Conservation (phyloP, 2,797 vertebrate species). For the Thaleichthys pacificus region DNA sequence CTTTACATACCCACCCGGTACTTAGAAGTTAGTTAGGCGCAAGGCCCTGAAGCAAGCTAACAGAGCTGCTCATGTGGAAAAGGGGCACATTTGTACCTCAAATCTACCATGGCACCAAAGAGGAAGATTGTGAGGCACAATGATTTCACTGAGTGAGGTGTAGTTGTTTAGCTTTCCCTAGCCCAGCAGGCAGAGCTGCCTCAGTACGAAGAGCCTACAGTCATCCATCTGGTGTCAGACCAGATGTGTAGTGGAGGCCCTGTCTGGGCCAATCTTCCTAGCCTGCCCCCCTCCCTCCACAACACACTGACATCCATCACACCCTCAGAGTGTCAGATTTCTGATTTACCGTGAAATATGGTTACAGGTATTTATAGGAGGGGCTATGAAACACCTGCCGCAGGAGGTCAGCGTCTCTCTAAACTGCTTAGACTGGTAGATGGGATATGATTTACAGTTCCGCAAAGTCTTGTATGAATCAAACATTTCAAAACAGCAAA, state of each 20-base stretch:
- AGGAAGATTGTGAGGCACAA: neutral
- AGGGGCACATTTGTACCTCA: too few species aligned
- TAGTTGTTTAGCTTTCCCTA: neutral
- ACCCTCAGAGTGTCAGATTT: slow-evolving; percentile 2
- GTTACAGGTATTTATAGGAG: slow-evolving; percentile 2
- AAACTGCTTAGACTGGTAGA: neutral
- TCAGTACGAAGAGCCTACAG: neutral
- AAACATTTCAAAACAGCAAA: too few species aligned
- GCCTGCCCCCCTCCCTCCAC: slow-evolving; percentile 6
- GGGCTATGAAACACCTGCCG: slow-evolving; percentile 17
- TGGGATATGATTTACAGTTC: neutral
- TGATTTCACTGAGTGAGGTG: too few species aligned
- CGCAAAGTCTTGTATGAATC: too few species aligned
- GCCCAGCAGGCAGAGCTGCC: neutral
- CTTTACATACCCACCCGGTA: neutral
- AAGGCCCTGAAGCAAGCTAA: neutral
- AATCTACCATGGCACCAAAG: neutral
- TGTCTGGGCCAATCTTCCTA: slow-evolving; percentile 13
- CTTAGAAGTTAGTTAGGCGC: neutral
- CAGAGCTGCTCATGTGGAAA: neutral
- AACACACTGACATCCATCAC: slow-evolving; percentile 4
- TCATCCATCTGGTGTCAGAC: slow-evolving; percentile 12
- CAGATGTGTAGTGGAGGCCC: slow-evolving; percentile 9
- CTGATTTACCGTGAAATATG: slow-evolving; percentile 15
- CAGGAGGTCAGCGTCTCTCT: slow-evolving; percentile 1